Conservation (phyloP, 64 coral and sea anemone species). For the Cladopsammia gracilis region DNA sequence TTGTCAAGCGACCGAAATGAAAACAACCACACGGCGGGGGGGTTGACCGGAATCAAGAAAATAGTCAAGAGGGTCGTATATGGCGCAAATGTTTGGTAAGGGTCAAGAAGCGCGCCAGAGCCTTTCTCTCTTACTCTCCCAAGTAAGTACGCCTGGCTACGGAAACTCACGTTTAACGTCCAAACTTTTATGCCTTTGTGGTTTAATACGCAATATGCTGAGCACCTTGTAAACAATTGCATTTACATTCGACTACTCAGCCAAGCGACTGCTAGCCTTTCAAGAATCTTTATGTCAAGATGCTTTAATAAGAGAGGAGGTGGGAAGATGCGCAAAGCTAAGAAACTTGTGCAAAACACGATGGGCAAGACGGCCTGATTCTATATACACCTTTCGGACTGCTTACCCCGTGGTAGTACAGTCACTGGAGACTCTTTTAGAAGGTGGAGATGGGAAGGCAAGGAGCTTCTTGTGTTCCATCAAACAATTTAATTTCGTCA, state of each 20-base stretch:
- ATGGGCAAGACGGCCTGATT: constrained; percentile 86
- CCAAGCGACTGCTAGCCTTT: constrained; percentile 81
- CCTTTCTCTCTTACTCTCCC: no score
- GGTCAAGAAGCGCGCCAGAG: no score
- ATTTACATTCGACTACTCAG: constrained; percentile 27
- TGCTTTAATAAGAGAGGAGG: constrained; percentile 70
- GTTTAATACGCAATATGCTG: no score
- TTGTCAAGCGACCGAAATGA: no score
- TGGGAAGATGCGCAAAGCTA: constrained; percentile 79
- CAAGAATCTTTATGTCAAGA: constrained; percentile 71
- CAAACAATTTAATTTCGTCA: constrained; percentile 57
- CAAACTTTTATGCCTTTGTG: no score
- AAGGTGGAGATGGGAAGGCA: constrained; percentile 87
- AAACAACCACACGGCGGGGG: no score
- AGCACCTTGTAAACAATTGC: no score
- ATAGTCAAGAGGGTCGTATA: no score
- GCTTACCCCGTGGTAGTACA: constrained; percentile 4
- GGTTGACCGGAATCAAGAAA: no score
- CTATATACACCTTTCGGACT: constrained; percentile 70
- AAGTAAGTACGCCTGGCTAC: no score
- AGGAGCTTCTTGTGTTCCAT: constrained; percentile 83
- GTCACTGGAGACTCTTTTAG: constrained; percentile 84
- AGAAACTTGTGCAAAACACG: constrained; percentile 71
- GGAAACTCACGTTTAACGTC: no score
- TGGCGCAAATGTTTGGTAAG: no score